Percentiles rank a stretch among this genome's conserved stretches.
Evolutionary conservation across 2,113 vertebrate species (phyloP).

Genomic region (Leucosticte australis): DNA sequence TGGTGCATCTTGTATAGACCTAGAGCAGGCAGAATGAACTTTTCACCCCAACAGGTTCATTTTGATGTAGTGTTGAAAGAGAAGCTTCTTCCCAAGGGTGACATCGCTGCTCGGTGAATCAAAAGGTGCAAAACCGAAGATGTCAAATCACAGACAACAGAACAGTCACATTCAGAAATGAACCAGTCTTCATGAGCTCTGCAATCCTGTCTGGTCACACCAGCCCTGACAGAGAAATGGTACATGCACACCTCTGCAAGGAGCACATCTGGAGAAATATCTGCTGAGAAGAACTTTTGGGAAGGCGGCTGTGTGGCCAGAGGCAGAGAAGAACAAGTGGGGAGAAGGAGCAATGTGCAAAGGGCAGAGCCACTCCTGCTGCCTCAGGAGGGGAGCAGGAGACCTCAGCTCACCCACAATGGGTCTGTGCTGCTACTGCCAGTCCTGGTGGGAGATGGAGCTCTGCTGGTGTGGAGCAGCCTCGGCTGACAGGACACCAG

Average conservation of each 20-base stretch:
- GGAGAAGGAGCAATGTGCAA: background rate
- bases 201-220: background rate
- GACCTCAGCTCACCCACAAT: fast-evolving
- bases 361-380: background rate
- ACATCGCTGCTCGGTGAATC: background rate
- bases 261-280: background rate
- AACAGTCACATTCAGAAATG: background rate
- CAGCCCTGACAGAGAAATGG: background rate
- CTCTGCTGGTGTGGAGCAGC: background rate
- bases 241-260: background rate
- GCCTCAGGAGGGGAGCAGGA: background rate
- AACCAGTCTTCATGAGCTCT: background rate
- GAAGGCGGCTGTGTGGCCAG: background rate
- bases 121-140: background rate
- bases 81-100: background rate
- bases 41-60: background rate
- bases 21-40: background rate
- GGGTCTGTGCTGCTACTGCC: background rate
- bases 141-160: background rate
- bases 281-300: background rate
- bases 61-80: background rate
- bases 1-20: background rate
- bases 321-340: background rate
- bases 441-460: background rate
- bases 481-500: fast-evolving